Base-by-base conservation (phyloP, 2,113 vertebrate species). In the Origma solitaria region DNA sequence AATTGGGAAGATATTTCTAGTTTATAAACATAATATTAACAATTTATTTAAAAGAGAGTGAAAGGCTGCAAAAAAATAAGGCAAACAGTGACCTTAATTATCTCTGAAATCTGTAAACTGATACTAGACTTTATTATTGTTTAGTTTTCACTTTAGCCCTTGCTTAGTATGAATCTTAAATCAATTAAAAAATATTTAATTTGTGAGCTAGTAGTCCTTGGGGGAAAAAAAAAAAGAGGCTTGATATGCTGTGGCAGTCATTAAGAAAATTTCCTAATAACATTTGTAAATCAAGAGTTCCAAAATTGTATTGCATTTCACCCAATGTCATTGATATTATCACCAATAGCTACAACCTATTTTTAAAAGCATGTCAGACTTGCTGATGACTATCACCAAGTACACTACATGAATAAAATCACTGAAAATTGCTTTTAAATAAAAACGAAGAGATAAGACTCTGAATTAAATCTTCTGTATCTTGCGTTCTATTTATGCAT, bases 181-280 rank as follows among this genome's bases (percentile, higher is more conserved):
- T 69, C 25, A 53, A 68, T 40, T 70, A 40, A 44, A 80, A 44
- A 77, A 66, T 47, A 40, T 13, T 62, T 16, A 23, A 58, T 21
- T 42, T 13, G 6, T 57, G 25, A 69, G 9, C 13, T 37, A 61
- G 17, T 53, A 77, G 25, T 3, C 12, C 20, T 62, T 17, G 16
- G 12, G 1, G 1, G 3, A 33, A 28, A n/a, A 38, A 49, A 18
- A n/a, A 49, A 47, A 61, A 33, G 24, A 18, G 1, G 21, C 3
- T 42, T 57, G 5, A 57, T 44, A 42, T 0, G 2, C 5, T 33
- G 9, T 53, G 27, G 37, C 9, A 57, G 13, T n/a, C 28, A 54
- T 9, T 64, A 30, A 62, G 19, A 68, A 62, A 75, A 76, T 57
- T 85, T 75, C 33, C 4, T 1, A 82, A 6, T 10, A 84, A 30